These are phyloP conservation scores for Oceanodroma tethys DNA, from an alignment of 2,113 vertebrate species.

Conservation along the genomic window DNA sequence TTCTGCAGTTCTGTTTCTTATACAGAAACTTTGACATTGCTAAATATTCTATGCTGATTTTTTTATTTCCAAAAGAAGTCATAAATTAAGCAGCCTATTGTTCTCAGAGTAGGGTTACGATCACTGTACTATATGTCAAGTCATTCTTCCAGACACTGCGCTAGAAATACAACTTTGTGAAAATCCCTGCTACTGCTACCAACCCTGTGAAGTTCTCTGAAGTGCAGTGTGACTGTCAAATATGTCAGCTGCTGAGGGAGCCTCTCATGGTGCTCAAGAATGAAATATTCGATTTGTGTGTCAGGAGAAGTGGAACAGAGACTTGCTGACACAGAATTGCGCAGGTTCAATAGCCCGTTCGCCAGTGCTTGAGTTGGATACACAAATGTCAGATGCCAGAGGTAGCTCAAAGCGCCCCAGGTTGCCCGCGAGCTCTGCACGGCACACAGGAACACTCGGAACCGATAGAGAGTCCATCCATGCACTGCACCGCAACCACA, in stretches of 20 bases:
- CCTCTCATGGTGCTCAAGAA: background rate
- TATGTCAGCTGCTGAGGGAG: background rate
- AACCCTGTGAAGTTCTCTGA: slow-evolving; percentile 15
- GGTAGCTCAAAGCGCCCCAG: background rate
- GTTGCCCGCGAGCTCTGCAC: accelerated
- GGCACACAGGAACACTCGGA: background rate
- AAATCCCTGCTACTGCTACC: slow-evolving; percentile 29
- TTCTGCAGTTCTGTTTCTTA: background rate
- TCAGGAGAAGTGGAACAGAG: background rate
- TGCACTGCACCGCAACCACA: background rate
- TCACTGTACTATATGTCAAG: slow-evolving; percentile 19
- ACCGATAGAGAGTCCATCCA: background rate
- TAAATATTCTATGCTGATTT: background rate
- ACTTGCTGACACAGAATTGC: background rate
- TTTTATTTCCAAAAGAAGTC: background rate
- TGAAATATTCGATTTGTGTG: background rate
- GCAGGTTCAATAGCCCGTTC: background rate
- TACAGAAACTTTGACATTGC: background rate
- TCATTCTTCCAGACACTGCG: background rate
- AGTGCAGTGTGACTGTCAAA: slow-evolving; percentile 16
- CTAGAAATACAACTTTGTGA: slow-evolving; percentile 31
- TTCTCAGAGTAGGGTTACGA: slow-evolving; percentile 10
- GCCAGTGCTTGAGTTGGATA: background rate
- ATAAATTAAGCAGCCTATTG: slow-evolving; percentile 35
- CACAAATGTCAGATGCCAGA: background rate